phyloP scores from a whole-genome alignment of 2,113 vertebrate species.

The Hippocampus abdominalis region DNA sequence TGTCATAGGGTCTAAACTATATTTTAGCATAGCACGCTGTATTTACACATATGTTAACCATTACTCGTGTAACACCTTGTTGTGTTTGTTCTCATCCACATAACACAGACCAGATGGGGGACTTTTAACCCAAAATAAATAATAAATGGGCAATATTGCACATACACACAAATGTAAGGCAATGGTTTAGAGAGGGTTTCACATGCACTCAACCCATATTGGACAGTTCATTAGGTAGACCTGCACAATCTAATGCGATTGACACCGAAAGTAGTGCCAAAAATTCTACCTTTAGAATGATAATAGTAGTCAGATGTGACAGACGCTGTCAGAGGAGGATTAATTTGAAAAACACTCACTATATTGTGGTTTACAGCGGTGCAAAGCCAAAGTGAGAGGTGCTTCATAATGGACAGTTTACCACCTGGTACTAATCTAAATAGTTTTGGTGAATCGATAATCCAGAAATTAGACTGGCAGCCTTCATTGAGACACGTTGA shows the following conservation, averaged over 20 bases:
- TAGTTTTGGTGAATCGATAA: neutral
- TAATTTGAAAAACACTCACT: too few species aligned
- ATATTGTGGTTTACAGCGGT: too few species aligned
- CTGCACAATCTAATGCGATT: neutral
- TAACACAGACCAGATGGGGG: neutral
- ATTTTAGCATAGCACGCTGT: conserved; percentile 3
- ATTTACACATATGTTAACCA: conserved; percentile 6
- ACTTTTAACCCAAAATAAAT: neutral
- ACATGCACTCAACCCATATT: neutral
- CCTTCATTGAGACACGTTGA: neutral
- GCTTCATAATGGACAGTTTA: neutral
- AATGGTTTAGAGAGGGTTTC: neutral
- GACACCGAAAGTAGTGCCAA: neutral
- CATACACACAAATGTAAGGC: too few species aligned
- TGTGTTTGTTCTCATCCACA: conserved; percentile 15
- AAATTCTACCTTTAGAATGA: neutral
- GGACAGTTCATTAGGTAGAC: neutral
- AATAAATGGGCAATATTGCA: neutral
- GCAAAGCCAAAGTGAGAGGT: too few species aligned
- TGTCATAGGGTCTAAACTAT: neutral
- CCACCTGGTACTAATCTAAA: neutral
- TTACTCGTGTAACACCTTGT: conserved; percentile 8
- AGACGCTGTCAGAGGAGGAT: too few species aligned
- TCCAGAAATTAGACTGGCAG: neutral
- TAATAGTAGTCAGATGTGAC: neutral